Evolutionary conservation across 2,113 vertebrate genomes (phyloP).

Genomic region (Myocastor coypus): DNA sequence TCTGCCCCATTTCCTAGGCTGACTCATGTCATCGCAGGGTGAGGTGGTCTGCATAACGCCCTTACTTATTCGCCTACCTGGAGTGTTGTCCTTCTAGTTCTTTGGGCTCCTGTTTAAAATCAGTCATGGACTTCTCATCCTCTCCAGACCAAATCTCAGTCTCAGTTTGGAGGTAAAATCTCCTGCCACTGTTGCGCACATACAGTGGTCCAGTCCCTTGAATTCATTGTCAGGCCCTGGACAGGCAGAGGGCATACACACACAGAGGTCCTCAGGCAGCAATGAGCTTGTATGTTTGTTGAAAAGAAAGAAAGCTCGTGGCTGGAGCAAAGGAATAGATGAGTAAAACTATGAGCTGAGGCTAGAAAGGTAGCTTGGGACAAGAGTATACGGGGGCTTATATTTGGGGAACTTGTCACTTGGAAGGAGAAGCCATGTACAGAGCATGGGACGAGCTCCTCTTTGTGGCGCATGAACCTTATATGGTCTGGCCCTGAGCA

Average conservation of each 20-base stretch:
- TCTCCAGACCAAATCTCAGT: not conserved
- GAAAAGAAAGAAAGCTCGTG: no score
- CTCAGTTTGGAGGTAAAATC: not conserved
- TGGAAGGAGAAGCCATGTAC: not conserved
- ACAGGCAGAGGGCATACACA: not conserved
- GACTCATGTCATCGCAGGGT: no score
- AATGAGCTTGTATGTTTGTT: not conserved
- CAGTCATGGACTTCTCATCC: not conserved
- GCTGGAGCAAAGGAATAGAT: not conserved
- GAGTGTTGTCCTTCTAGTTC: not conserved
- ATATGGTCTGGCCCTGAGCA: not conserved
- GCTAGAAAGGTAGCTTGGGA: not conserved
- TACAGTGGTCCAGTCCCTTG: not conserved
- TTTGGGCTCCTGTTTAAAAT: no score
- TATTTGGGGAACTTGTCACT: not conserved
- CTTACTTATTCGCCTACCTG: not conserved
- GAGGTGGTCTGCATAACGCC: not conserved
- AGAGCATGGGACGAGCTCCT: not conserved
- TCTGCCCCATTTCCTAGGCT: not conserved
- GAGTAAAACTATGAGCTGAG: not conserved
- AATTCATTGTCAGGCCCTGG: not conserved
- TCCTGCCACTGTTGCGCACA: not conserved
- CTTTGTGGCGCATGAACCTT: not conserved
- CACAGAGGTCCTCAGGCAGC: not conserved
- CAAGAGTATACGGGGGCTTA: not conserved